phyloP scores from a whole-genome alignment of 2,888 invertebrate genomes.

The Nysson spinosus region DNA sequence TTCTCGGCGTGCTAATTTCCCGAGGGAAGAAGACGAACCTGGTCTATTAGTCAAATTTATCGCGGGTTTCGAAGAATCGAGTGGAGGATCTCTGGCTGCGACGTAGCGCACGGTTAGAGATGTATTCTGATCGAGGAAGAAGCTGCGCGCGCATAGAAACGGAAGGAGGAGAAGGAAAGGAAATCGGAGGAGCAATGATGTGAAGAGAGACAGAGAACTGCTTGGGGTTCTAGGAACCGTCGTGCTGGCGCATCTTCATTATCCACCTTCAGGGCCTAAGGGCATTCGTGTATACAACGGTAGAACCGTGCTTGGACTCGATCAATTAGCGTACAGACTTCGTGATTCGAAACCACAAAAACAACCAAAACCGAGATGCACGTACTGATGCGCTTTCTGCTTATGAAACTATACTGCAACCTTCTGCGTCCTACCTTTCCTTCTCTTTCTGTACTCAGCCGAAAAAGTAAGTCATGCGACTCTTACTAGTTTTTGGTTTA shows the following conservation, averaged over 20 bases:
- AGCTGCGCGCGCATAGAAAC: constrained; percentile 11
- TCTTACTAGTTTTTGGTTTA: too few species aligned
- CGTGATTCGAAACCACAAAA: constrained; percentile 59
- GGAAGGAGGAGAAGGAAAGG: constrained; percentile 17
- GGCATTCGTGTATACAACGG: constrained; percentile 58
- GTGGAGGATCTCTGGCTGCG: constrained; percentile 5
- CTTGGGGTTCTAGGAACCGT: constrained; percentile 64
- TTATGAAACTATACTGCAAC: constrained; percentile 54
- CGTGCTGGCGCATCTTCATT: constrained; percentile 72
- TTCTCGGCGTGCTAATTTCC: constrained; percentile 14
- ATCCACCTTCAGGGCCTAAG: constrained; percentile 58
- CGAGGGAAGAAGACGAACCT: constrained; percentile 23
- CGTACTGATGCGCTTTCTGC: constrained; percentile 57
- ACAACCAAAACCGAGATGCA: constrained; percentile 59
- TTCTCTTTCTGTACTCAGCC: too few species aligned
- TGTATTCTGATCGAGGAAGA: too few species aligned
- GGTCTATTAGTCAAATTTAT: constrained; percentile 57
- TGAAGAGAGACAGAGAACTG: constrained; percentile 4
- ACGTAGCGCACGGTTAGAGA: constrained; percentile 5
- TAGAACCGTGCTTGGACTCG: constrained; percentile 62
- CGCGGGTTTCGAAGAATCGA: constrained; percentile 43
- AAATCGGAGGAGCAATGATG: constrained; percentile 1
- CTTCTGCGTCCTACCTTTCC: neutral
- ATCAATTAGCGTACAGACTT: constrained; percentile 69
- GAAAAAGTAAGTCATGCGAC: too few species aligned